phyloP scores from a whole-genome alignment of 2,797 vertebrate species.

The Catharus ustulatus region DNA sequence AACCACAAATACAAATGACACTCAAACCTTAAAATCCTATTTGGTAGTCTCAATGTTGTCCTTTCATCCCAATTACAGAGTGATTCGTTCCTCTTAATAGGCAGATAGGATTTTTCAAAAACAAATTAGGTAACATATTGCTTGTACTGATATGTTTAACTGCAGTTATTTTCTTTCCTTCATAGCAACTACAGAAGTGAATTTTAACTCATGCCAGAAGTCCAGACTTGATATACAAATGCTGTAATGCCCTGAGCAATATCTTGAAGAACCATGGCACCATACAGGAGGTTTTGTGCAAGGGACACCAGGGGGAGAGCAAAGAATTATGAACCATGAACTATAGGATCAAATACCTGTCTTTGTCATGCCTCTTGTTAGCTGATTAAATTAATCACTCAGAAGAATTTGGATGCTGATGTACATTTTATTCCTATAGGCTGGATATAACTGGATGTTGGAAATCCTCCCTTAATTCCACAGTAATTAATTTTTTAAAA shows the following conservation, averaged over 20 bases:
- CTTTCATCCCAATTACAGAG: background rate
- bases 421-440: background rate
- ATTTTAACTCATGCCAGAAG: background rate
- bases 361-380: conserved; percentile 9
- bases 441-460: background rate
- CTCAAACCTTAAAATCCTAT: background rate
- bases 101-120: background rate
- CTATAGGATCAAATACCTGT: background rate
- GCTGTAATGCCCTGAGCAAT: background rate
- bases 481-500: background rate
- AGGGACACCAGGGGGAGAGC: background rate
- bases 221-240: background rate
- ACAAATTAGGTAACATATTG: background rate
- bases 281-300: background rate
- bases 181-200: background rate
- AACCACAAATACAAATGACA: background rate
- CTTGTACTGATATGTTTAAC: background rate
- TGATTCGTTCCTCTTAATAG: background rate
- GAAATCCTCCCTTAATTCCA: background rate
- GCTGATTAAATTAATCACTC: conserved; percentile 30
- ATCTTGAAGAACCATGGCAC: background rate
- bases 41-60: background rate
- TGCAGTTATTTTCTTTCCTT: background rate
- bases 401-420: background rate
- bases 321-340: background rate